These are phyloP conservation scores for Ceratitis capitata DNA, from an alignment of 1,140 invertebrate genomes.

Conservation along the genomic window DNA sequence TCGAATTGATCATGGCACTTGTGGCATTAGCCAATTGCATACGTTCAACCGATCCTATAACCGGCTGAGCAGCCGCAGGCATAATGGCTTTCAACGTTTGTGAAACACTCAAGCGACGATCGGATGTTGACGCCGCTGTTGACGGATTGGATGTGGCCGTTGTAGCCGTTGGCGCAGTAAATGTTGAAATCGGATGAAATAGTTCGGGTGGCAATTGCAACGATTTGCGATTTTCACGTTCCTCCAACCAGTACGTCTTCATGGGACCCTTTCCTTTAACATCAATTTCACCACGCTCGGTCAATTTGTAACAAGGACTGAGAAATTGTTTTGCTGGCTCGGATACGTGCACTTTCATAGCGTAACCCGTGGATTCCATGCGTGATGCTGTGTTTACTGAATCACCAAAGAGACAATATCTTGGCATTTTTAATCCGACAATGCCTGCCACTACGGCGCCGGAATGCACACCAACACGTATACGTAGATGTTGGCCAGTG, in stretches of 20 bases:
- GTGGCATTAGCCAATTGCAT: background rate
- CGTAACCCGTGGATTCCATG: slow-evolving; percentile 91
- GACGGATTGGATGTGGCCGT: background rate
- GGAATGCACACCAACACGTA: slow-evolving; percentile 89
- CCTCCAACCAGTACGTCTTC: slow-evolving; percentile 92
- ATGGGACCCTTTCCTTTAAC: slow-evolving; percentile 90
- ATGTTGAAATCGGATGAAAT: slow-evolving; percentile 50
- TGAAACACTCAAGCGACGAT: slow-evolving; percentile 58
- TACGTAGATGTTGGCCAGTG: slow-evolving; percentile 86
- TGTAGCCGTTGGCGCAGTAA: slow-evolving; percentile 15
- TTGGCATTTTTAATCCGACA: slow-evolving; percentile 94
- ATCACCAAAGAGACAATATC: slow-evolving; percentile 85
- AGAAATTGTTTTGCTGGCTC: slow-evolving; percentile 84
- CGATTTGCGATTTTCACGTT: slow-evolving; percentile 71
- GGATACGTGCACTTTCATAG: slow-evolving; percentile 95
- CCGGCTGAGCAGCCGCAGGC: slow-evolving; percentile 41
- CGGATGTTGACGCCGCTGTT: background rate
- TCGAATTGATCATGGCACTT: background rate
- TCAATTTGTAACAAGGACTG: slow-evolving; percentile 78
- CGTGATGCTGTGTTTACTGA: slow-evolving; percentile 91
- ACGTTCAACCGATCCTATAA: background rate
- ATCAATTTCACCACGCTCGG: slow-evolving; percentile 83
- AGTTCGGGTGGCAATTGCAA: slow-evolving; percentile 61
- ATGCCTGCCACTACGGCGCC: slow-evolving; percentile 94
- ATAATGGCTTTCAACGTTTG: slow-evolving; percentile 45